Base-by-base conservation (phyloP, 30 jellyfish, hydroid and myxozoan genomes). In the Hydra vulgaris region DNA sequence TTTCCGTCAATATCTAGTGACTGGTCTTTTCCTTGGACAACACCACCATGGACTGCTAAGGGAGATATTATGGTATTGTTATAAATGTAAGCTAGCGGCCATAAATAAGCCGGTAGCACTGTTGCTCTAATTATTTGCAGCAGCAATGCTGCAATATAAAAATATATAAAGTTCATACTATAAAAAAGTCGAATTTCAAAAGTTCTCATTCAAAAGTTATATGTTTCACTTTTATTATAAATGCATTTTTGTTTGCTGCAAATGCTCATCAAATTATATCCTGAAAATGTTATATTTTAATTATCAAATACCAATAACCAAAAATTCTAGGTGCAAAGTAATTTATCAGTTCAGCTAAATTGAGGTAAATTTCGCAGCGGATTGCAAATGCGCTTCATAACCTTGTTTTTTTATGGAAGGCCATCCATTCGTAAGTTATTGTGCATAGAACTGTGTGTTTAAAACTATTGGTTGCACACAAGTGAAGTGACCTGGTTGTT, bases 1-100 rank as follows among this genome's bases (percentile, higher is more conserved):
- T 77, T 73, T 17, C 99, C 99, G 87, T 94, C 99, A 79, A 94
- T 87, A 3, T 76, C 78, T 83, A 94, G 74, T 15, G 95, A 89
- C 15, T 26, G 80, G 0, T 71, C 87, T 20, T 78, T 78, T 1
- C 70, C 85, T 53, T 80, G 87, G 23, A 26, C 72, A 4, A 94
- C 89, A 24, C 86, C 87, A 8, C 96, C 96, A 74, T 92, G 94
- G 17, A 86, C 89, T n/a, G 71, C 91, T 91, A 92, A 73, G 0
- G 96, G 98, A 15, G 98, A 96, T 0, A 83, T 81, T 1, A 83
- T 86, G 21, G 90, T 92, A 73, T 84, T 76, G 88, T 92, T 87
- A 84, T 92, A 86, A 24, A 83, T 76, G 70, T 77, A 92, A 4
- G 95, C 88, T 21, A 92, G 83, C 25, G 95, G 96, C 98, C 98